phyloP scores from a whole-genome alignment of 2,797 vertebrate species.

The Syngnathus rostellatus region DNA sequence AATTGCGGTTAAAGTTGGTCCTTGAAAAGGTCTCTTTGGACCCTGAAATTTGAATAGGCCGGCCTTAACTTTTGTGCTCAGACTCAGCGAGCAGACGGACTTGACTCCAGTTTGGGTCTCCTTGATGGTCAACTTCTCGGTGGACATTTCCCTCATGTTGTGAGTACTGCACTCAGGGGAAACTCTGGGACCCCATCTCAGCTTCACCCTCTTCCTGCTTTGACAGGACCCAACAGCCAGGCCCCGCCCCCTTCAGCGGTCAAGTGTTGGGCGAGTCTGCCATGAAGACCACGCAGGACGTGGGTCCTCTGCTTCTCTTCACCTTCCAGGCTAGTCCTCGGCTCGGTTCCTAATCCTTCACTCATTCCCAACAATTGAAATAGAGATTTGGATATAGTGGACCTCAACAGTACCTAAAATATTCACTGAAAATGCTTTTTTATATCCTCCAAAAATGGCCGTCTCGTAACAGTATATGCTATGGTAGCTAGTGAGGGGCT shows the following conservation, averaged over 20 bases:
- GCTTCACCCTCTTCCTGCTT: not conserved
- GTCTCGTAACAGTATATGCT: not conserved
- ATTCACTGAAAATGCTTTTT: too few species aligned
- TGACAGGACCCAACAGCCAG: conserved; percentile 4
- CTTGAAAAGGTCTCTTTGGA: not conserved
- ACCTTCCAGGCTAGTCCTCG: conserved; percentile 36
- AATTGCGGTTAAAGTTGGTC: not conserved
- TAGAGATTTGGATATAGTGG: too few species aligned
- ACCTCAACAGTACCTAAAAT: too few species aligned
- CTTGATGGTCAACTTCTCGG: conserved; percentile 73
- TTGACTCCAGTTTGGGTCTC: conserved; percentile 60
- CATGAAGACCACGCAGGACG: conserved; percentile 71
- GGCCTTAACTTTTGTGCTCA: conserved; percentile 32
- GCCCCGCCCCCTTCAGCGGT: conserved; percentile 74
- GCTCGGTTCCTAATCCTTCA: not conserved
- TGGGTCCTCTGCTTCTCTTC: conserved; percentile 74
- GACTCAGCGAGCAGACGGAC: conserved; percentile 76
- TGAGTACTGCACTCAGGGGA: conserved; percentile 51
- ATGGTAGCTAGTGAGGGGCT: not conserved
- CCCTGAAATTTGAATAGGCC: not conserved
- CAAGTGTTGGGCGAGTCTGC: conserved; percentile 78
- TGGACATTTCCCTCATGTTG: conserved; percentile 72
- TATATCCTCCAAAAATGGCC: too few species aligned
- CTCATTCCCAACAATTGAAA: not conserved
- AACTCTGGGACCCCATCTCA: not conserved